phyloP scores from a whole-genome alignment of 2,113 vertebrate genomes.

The Heteronetta atricapilla region DNA sequence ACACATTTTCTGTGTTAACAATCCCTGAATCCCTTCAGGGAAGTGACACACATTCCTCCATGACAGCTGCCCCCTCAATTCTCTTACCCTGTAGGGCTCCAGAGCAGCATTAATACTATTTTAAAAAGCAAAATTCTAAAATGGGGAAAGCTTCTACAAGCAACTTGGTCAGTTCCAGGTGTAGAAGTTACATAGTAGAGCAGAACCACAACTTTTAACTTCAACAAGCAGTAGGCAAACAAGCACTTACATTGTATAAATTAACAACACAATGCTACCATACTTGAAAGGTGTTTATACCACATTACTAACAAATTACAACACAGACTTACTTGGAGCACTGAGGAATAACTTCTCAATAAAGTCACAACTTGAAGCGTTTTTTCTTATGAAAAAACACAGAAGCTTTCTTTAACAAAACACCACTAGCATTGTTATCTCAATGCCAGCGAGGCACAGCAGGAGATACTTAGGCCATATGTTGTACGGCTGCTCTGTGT shows the following conservation, averaged over 20 bases:
- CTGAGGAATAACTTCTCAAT: rapidly evolving
- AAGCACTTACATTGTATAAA: rapidly evolving
- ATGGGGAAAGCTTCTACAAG: background rate
- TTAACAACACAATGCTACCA: rapidly evolving
- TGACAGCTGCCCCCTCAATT: background rate
- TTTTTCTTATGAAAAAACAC: rapidly evolving
- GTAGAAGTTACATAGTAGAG: rapidly evolving
- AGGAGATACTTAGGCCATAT: rapidly evolving
- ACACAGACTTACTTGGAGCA: rapidly evolving
- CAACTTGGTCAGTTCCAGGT: background rate
- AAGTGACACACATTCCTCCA: background rate
- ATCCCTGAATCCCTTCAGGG: background rate
- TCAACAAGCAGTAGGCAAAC: rapidly evolving
- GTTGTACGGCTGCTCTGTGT: rapidly evolving
- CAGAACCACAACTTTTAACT: background rate
- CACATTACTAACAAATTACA: rapidly evolving
- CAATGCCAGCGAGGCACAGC: rapidly evolving
- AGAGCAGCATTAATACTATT: background rate
- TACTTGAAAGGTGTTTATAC: rapidly evolving
- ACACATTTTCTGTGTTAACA: background rate
- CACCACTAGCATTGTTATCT: rapidly evolving
- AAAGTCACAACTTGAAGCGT: rapidly evolving
- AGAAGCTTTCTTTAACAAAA: background rate
- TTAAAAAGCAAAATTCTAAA: background rate
- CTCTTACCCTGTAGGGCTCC: background rate